These are phyloP conservation scores for Dromius quadrimaculatus DNA, from an alignment of 2,888 invertebrate genomes.

Conservation along the genomic window DNA sequence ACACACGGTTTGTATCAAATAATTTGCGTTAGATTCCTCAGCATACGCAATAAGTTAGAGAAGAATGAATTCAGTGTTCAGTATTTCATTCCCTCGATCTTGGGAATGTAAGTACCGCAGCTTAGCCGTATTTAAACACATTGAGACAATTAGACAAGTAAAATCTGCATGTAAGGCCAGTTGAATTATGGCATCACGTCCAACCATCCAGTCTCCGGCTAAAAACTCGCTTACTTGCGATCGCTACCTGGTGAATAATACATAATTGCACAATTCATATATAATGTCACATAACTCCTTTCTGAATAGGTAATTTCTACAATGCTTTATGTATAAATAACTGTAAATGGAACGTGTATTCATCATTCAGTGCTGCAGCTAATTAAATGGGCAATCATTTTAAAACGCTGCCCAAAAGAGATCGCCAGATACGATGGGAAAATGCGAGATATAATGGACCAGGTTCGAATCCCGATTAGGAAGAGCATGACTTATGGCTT, in stretches of 20 bases:
- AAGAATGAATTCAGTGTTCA: too few species aligned
- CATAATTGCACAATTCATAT: conserved; percentile 63
- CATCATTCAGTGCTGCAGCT: conserved; percentile 25
- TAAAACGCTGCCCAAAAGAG: conserved; percentile 8
- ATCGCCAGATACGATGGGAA: conserved; percentile 5
- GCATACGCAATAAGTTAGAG: too few species aligned
- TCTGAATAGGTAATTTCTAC: conserved; percentile 62
- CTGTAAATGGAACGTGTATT: conserved; percentile 47
- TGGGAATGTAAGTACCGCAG: conserved; percentile 8
- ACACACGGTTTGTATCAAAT: too few species aligned
- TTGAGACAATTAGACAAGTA: conserved; percentile 36
- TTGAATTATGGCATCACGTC: conserved; percentile 26
- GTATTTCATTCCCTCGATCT: conserved; percentile 10
- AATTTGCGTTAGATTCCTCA: too few species aligned
- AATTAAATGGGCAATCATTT: conserved; percentile 34
- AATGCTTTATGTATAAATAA: conserved; percentile 51
- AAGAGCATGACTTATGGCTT: conserved; percentile 13
- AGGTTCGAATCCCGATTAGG: conserved; percentile 22
- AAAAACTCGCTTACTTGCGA: background rate
- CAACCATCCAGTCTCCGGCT: background rate
- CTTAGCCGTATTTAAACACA: conserved; percentile 27
- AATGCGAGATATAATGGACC: conserved; percentile 10
- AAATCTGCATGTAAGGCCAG: conserved; percentile 29
- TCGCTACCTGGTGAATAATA: conserved; percentile 55
- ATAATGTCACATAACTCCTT: conserved; percentile 61